Percentiles rank a stretch among this genome's conserved stretches.
Conservation (phyloP, 92 coral and sea anemone genomes). For the Isaurus tuberculatus region DNA sequence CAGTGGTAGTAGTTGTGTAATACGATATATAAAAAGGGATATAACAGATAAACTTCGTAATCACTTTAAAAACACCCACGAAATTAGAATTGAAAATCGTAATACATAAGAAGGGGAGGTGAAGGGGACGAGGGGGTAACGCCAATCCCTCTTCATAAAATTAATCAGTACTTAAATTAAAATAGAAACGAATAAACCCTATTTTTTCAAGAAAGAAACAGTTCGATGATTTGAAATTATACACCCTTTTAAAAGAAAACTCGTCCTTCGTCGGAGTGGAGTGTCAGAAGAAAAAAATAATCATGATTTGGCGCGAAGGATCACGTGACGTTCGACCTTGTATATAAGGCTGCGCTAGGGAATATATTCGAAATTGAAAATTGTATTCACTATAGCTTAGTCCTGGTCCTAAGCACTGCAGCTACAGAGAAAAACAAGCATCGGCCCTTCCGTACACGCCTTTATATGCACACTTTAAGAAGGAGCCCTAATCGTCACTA, state of each 20-base stretch:
- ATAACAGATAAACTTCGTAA: background rate
- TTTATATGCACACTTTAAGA: background rate
- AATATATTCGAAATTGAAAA: background rate
- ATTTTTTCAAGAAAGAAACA: background rate
- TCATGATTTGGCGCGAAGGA: conserved; percentile 3
- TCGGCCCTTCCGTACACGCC: background rate
- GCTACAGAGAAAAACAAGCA: background rate
- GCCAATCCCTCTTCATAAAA: background rate
- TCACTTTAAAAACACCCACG: background rate
- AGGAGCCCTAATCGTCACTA: conserved; percentile 2
- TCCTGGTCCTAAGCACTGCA: conserved; percentile 1
- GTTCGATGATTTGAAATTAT: background rate
- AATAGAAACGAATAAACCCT: background rate
- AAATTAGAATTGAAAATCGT: background rate
- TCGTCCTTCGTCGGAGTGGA: background rate
- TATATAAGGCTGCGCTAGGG: background rate
- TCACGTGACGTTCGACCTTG: background rate
- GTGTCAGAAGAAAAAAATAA: background rate
- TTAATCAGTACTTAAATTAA: background rate
- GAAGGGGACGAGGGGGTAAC: background rate
- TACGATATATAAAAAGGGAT: no score
- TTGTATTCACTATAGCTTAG: background rate
- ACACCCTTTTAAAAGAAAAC: background rate
- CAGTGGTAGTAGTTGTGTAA: no score
- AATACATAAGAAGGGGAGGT: background rate